These are phyloP conservation scores for Choloepus hoffmanni DNA, from an alignment of 2,113 vertebrate genomes.

Conservation along the genomic window DNA sequence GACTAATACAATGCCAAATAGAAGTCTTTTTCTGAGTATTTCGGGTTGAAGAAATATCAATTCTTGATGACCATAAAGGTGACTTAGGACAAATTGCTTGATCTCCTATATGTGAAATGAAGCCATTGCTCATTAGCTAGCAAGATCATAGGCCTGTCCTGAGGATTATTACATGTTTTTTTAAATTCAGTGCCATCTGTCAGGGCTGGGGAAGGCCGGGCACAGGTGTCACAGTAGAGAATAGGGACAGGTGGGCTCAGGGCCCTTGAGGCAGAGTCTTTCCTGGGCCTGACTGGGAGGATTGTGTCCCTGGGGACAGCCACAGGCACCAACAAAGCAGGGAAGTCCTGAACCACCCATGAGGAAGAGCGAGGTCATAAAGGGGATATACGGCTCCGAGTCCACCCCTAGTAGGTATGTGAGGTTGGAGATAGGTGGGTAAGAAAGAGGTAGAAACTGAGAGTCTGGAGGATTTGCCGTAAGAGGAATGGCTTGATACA, in stretches of 20 bases:
- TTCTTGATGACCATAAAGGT: background rate
- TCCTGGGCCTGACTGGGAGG: background rate
- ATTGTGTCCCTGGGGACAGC: background rate
- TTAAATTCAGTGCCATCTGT: background rate
- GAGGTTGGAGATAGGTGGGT: background rate
- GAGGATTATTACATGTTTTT: background rate
- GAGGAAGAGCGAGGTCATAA: background rate
- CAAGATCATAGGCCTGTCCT: background rate
- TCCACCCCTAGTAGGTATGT: background rate
- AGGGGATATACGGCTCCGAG: background rate
- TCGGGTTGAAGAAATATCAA: background rate
- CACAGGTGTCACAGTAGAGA: background rate
- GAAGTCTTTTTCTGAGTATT: conserved; percentile 25
- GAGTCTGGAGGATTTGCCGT: background rate
- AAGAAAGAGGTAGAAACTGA: background rate
- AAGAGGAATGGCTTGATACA: background rate
- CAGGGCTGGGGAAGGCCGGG: background rate
- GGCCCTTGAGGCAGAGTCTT: background rate
- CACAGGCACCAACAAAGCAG: too few species aligned
- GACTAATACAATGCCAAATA: background rate
- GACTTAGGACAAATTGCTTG: background rate
- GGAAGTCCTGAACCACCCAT: background rate
- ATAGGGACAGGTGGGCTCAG: background rate
- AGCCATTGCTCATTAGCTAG: background rate
- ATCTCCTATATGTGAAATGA: background rate